phyloP scores from a whole-genome alignment of 2,113 vertebrate species.

The Amia ocellicauda region DNA sequence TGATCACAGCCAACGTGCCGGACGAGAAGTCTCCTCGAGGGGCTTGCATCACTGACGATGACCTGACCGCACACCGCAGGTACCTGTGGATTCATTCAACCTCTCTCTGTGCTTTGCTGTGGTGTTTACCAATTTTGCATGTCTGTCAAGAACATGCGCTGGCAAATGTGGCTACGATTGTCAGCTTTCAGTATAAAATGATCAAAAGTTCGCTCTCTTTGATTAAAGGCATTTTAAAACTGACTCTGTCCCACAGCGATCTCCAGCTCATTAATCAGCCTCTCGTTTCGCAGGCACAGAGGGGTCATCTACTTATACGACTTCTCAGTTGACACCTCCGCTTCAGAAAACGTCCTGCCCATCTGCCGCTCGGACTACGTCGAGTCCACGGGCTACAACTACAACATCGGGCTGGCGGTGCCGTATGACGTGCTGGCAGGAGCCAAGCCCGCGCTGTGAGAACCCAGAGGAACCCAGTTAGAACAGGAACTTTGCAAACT shows the following conservation, averaged over 20 bases:
- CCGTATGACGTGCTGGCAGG: conserved; percentile 69
- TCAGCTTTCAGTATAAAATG: background rate
- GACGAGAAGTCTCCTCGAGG: conserved; percentile 80
- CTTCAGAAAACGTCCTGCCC: conserved; percentile 74
- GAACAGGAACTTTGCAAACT: background rate
- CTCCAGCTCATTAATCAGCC: background rate
- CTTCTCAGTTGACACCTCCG: conserved; percentile 73
- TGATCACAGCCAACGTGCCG: conserved; percentile 89
- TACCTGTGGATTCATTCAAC: conserved; percentile 36
- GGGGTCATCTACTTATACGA: conserved; percentile 85
- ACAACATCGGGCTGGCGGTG: conserved; percentile 80
- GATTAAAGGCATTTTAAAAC: too few species aligned
- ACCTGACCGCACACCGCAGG: conserved; percentile 84
- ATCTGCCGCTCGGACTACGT: conserved; percentile 81
- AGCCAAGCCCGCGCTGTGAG: conserved; percentile 35
- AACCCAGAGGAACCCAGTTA: background rate
- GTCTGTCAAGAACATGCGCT: too few species aligned
- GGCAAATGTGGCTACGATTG: too few species aligned
- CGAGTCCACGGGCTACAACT: conserved; percentile 69
- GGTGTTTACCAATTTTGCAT: too few species aligned
- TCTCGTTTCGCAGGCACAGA: conserved; percentile 64
- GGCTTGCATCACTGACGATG: conserved; percentile 76
- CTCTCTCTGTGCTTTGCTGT: background rate
- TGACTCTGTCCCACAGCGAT: background rate
- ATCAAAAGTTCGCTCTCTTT: background rate